Evolutionary conservation across 2,797 vertebrate genomes (phyloP).

Genomic region (Pteronotus mesoamericanus): DNA sequence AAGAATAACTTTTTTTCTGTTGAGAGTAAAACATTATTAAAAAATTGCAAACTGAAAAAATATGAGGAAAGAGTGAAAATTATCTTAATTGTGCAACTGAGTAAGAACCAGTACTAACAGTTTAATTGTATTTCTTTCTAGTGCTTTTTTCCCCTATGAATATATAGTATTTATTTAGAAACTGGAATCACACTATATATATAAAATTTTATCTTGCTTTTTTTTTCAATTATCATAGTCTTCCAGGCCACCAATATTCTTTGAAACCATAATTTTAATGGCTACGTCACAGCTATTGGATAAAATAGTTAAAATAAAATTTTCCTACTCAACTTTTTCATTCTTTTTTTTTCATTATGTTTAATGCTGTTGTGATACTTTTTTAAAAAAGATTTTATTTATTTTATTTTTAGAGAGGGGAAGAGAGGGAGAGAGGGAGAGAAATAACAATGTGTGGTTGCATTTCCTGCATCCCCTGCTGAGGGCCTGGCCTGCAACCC

Average conservation of each 20-base stretch:
- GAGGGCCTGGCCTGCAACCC: too few relatives aligned
- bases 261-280: conserved; percentile 25
- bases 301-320: conserved; percentile 13
- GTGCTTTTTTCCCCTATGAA: background rate
- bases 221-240: background rate
- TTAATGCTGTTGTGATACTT: too few relatives aligned
- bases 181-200: background rate
- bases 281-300: background rate
- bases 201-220: background rate
- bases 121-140: background rate
- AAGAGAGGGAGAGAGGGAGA: too few relatives aligned
- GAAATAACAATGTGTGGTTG: too few relatives aligned
- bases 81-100: background rate
- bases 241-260: background rate
- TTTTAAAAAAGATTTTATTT: too few relatives aligned
- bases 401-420: too few relatives aligned
- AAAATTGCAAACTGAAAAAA: background rate
- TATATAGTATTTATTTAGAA: background rate
- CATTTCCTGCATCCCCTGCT: too few relatives aligned
- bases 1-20: background rate
- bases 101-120: background rate
- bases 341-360: too few relatives aligned
- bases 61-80: background rate
- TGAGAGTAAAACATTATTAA: background rate
- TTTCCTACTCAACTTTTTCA: background rate